Base-by-base conservation (phyloP, 2,113 vertebrate genomes). In the Chionodraco myersi region DNA sequence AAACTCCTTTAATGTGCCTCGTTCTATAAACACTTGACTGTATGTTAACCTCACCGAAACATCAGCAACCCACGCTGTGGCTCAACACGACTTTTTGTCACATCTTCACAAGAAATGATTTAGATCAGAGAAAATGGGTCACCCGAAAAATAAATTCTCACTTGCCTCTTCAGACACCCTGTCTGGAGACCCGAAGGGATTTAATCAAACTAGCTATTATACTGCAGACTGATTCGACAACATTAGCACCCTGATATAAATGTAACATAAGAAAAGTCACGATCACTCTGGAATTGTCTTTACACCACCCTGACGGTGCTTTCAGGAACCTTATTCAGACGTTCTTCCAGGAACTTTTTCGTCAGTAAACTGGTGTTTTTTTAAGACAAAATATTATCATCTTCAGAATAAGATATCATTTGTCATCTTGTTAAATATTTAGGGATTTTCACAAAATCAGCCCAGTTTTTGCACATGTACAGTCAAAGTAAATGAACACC, bases 1-100 rank as follows among this genome's bases (percentile, higher is more conserved):
- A 48, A 61, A 48, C 36, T 18, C 56, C 72, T 44, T 7, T 41
- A 65, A 69, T 30, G 68, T 79, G 84, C 74, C 74, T 89, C 52
- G 1, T 47, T 65, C 6, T 74, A 10, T 57, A 77, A 51, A 41
- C 52, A 48, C 48, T 54, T 4, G 34, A 63, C 75, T 68, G 26
- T 51, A 49, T 1, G 2, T 30, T 48, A 62, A 63, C 51, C 14
- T 60, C 23, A 57, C 47, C 78, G 70, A 3, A 30, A 23, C 45
- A 11, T 45, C 49, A 74, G 52, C 49, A 49, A 8, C 13, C 48
- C 34, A 15, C 51, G 1, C 77, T 45, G 26, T 8, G 70, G 70
- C 45, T 65, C 10, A 30, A 66, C 52, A 41, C 15, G 9, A 30
- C 75, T 56, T 41, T 41, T 6, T 41, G 21, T 21, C 21, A 21